Percentiles rank a stretch among this genome's conserved stretches.
Evolutionary conservation across 2,113 vertebrate genomes (phyloP).

Genomic region (Anthoscopus minutus): DNA sequence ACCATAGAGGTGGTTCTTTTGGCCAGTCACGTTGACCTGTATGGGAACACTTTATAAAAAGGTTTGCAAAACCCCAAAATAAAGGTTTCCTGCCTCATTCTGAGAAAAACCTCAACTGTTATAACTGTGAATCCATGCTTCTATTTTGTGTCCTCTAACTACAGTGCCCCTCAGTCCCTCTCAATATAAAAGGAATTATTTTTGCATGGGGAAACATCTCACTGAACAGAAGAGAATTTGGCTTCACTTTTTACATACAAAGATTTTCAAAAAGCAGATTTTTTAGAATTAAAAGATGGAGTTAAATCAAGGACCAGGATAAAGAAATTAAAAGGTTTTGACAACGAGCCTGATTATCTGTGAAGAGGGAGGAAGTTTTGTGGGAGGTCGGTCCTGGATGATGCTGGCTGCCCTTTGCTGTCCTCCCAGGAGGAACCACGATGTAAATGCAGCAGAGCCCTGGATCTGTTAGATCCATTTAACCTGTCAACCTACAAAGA

Average conservation of each 20-base stretch:
- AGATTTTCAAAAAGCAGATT: neutral
- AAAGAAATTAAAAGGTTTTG: neutral
- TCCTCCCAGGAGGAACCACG: accelerated
- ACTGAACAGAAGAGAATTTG: neutral
- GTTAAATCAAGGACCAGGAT: neutral
- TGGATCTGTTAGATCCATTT: neutral
- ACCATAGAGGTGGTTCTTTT: too few species aligned
- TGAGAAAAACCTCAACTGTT: too few species aligned
- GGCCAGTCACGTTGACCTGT: too few species aligned
- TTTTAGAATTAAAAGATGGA: neutral
- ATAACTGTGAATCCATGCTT: too few species aligned
- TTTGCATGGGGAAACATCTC: neutral
- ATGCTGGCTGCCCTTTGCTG: neutral
- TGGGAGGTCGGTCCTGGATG: neutral
- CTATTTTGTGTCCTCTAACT: too few species aligned
- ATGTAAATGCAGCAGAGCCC: accelerated
- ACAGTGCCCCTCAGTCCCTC: neutral
- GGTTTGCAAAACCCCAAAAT: too few species aligned
- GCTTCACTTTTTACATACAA: neutral
- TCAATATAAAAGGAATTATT: neutral
- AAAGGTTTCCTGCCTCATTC: too few species aligned
- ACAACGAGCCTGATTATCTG: neutral
- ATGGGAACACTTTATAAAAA: too few species aligned
- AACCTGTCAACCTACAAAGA: neutral
- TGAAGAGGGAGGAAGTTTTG: neutral